These are phyloP conservation scores for Sweltsa coloradensis DNA, from an alignment of 1,140 invertebrate species.

Conservation along the genomic window DNA sequence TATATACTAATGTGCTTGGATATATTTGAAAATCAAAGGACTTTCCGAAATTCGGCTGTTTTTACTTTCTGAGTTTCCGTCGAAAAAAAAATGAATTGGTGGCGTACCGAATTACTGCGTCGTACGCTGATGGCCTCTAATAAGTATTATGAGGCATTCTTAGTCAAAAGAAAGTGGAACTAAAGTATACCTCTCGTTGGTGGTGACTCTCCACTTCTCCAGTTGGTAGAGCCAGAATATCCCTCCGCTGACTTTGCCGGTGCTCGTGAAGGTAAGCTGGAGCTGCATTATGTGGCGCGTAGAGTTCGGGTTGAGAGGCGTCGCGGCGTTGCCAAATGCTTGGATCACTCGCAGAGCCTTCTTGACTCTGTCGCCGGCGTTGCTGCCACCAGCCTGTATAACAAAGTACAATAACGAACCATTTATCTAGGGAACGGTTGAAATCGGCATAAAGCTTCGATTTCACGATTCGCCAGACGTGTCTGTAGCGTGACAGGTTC, in stretches of 20 bases:
- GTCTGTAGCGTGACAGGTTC: background rate
- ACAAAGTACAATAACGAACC: no score
- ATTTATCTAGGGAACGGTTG: no score
- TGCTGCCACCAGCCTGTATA: conserved; percentile 32
- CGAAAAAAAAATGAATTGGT: no score
- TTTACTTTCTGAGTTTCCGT: no score
- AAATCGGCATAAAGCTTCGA: background rate
- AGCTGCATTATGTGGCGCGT: conserved; percentile 74
- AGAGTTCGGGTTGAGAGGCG: conserved; percentile 73
- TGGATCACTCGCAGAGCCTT: conserved; percentile 62
- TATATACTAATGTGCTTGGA: no score
- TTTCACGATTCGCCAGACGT: background rate
- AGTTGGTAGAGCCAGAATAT: conserved; percentile 76
- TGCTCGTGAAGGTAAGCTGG: conserved; percentile 72
- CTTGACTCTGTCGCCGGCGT: conserved; percentile 53
- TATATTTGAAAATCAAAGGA: no score
- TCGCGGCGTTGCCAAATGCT: conserved; percentile 71
- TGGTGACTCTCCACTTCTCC: conserved; percentile 76
- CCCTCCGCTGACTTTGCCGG: conserved; percentile 72
- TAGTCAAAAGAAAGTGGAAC: background rate
- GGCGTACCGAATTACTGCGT: no score
- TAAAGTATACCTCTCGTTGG: conserved; percentile 42
- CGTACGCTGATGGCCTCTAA: no score
- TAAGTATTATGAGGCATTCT: background rate
- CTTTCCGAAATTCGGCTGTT: no score